Conservation (phyloP, 1,140 invertebrate species). For the Caenorhabditis remanei region DNA sequence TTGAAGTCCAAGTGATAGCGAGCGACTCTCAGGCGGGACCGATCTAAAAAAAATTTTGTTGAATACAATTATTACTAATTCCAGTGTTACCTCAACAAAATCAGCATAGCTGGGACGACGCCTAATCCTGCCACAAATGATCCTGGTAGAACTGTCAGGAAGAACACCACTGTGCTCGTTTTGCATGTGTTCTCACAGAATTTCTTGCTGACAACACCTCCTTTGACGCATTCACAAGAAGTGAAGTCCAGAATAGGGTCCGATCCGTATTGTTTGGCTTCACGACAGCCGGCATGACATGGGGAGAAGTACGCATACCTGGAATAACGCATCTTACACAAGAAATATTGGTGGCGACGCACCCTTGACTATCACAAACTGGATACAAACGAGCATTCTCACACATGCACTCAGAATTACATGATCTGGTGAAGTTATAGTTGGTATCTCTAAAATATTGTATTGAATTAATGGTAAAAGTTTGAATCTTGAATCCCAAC, state of each 20-base stretch:
- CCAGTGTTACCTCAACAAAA: conserved; percentile 60
- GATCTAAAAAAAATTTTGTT: conserved; percentile 57
- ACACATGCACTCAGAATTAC: conserved; percentile 73
- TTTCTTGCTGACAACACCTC: conserved; percentile 73
- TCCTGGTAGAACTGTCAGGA: conserved; percentile 72
- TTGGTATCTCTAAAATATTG: conserved; percentile 65
- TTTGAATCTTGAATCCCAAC: not conserved
- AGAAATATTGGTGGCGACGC: not conserved
- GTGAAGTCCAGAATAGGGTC: conserved; percentile 71
- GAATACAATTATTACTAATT: not conserved
- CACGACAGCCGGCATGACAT: conserved; percentile 76
- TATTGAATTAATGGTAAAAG: not conserved
- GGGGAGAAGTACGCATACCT: conserved; percentile 72
- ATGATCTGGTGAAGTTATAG: conserved; percentile 75
- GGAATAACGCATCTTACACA: not conserved
- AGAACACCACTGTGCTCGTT: conserved; percentile 67
- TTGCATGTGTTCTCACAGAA: conserved; percentile 71
- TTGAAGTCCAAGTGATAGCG: conserved; percentile 64
- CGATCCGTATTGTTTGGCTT: conserved; percentile 63
- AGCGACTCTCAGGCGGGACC: conserved; percentile 66
- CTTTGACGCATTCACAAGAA: conserved; percentile 71
- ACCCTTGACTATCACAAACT: conserved; percentile 72
- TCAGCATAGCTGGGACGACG: conserved; percentile 67
- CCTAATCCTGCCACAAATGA: conserved; percentile 68
- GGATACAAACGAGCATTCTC: conserved; percentile 74